Conservation (phyloP, 2,888 invertebrate species). For the Drosophila histrio region DNA sequence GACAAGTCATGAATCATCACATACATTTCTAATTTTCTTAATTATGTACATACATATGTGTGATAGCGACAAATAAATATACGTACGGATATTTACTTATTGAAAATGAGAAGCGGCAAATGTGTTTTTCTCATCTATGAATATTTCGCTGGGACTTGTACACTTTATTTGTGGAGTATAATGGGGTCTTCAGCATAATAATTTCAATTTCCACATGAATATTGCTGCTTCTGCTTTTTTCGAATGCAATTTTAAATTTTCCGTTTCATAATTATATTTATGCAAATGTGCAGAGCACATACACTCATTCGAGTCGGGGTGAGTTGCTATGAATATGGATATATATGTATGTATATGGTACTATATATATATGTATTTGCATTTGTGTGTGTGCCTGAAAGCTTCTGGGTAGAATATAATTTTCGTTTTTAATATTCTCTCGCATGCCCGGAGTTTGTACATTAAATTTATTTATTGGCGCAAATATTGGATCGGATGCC, state of each 20-base stretch:
- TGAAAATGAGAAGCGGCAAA: neutral
- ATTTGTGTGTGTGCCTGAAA: conserved; percentile 15
- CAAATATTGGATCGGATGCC: conserved; percentile 81
- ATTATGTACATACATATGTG: neutral
- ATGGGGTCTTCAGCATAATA: conserved; percentile 46
- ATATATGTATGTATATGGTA: neutral
- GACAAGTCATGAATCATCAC: no score
- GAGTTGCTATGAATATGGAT: conserved; percentile 49
- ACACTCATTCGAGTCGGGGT: conserved; percentile 19
- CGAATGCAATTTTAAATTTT: conserved; percentile 70
- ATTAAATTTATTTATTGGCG: conserved; percentile 82
- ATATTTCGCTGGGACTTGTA: neutral
- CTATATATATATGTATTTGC: neutral
- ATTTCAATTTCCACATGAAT: conserved; percentile 67
- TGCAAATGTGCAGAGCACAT: conserved; percentile 66
- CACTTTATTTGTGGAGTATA: conserved; percentile 37
- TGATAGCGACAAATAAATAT: neutral
- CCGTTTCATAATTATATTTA: conserved; percentile 79
- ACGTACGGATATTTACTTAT: neutral
- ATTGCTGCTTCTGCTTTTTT: conserved; percentile 26
- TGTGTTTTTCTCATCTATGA: conserved; percentile 10
- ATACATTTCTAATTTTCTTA: neutral
- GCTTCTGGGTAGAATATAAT: conserved; percentile 75
- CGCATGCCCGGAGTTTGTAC: conserved; percentile 74
- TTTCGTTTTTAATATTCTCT: conserved; percentile 81